phyloP scores from a whole-genome alignment of 2,113 vertebrate species.

The Elanus axillaris region DNA sequence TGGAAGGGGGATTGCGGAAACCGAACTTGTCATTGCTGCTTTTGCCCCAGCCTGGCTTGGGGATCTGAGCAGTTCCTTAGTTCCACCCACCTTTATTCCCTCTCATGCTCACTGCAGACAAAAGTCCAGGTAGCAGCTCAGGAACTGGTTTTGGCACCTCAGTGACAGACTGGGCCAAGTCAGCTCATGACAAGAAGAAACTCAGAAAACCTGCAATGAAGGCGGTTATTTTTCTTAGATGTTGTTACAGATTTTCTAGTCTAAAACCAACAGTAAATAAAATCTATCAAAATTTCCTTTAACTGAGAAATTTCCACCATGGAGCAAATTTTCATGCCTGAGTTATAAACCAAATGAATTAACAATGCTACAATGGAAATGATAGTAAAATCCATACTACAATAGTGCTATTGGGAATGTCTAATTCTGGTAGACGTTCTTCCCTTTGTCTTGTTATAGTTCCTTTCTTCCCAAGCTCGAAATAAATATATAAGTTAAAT shows the following conservation, averaged over 20 bases:
- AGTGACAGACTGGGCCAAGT: not conserved
- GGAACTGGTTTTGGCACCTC: not conserved
- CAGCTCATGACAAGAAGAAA: not conserved
- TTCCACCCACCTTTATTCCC: not conserved
- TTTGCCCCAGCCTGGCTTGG: not conserved
- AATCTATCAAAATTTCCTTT: not conserved
- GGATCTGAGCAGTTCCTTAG: not conserved
- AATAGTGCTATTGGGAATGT: not conserved
- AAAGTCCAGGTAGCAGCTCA: not conserved
- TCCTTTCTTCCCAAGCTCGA: not conserved
- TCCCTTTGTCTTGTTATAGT: not conserved
- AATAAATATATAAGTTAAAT: slow-evolving; percentile 34
- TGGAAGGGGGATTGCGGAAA: not conserved
- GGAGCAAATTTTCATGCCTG: not conserved
- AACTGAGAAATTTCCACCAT: not conserved
- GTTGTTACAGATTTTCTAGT: not conserved
- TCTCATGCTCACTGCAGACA: not conserved
- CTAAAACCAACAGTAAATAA: not conserved
- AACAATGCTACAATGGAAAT: not conserved
- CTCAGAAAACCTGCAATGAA: not conserved
- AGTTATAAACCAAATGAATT: not conserved
- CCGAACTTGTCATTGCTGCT: not conserved
- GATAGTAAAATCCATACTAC: not conserved
- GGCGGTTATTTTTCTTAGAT: not conserved
- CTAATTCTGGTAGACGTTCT: not conserved